These are phyloP conservation scores for Phoxinus phoxinus DNA, from an alignment of 2,113 vertebrate genomes.

Conservation along the genomic window DNA sequence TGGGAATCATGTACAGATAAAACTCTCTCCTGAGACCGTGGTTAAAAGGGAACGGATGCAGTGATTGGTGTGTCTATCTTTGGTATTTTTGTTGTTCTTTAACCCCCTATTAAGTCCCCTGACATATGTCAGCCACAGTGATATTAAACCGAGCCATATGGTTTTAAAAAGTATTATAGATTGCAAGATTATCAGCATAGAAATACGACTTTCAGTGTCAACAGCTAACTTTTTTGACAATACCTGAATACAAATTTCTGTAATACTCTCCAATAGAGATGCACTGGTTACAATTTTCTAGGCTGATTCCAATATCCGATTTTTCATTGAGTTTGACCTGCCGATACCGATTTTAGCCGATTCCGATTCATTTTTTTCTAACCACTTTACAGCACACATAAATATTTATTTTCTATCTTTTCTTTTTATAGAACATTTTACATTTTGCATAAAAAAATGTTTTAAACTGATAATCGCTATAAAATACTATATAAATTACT, in stretches of 20 bases:
- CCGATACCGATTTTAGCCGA: too few relatives aligned
- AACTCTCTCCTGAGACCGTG: conserved; percentile 23
- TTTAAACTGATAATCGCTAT: too few relatives aligned
- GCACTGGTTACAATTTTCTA: too few relatives aligned
- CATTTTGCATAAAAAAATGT: too few relatives aligned
- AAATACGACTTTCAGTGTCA: background rate
- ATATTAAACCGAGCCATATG: background rate
- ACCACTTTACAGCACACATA: too few relatives aligned
- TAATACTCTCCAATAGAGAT: background rate
- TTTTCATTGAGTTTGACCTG: too few relatives aligned
- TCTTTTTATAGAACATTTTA: too few relatives aligned
- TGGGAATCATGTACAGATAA: conserved; percentile 46
- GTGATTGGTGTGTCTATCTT: background rate
- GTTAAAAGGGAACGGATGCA: conserved; percentile 24
- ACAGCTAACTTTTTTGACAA: background rate
- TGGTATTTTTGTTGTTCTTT: background rate
- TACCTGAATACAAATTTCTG: background rate
- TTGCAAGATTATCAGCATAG: background rate
- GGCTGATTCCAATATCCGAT: too few relatives aligned
- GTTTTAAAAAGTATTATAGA: background rate
- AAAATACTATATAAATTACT: too few relatives aligned
- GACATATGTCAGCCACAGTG: background rate
- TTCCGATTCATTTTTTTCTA: too few relatives aligned
- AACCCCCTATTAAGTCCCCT: background rate
- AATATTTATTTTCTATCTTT: too few relatives aligned